Base-by-base conservation (phyloP, 2,113 vertebrate genomes). In the Silurus meridionalis region DNA sequence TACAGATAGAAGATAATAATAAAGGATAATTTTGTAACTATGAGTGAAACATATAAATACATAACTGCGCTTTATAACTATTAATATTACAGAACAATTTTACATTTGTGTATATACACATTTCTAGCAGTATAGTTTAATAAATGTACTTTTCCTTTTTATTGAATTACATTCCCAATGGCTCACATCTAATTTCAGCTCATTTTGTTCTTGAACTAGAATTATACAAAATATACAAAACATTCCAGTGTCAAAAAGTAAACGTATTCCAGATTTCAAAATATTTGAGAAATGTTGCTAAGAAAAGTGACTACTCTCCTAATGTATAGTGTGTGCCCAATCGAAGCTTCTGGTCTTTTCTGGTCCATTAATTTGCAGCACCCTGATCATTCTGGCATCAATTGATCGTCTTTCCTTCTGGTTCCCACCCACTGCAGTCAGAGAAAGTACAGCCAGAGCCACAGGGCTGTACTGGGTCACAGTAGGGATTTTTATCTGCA, bases 381-480 rank as follows among this genome's bases (percentile, higher is more conserved):
- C 79, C 80, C 66, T 85, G 75, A 78, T 69, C 50, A 14, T 28
- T 79, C 48, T 84, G 58, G 75, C 23, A 25, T 83, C 21, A 60
- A 87, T 71, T 83, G 10, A 85, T 82, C 64, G 3, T 85, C 71
- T 46, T 4, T 46, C 57, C 60, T 69, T 83, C 61, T 50, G 64
- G 80, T 58, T 81, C 6, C 77, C 77, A 66, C 82, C 81, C 86
- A 75, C 82, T 84, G 80, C 84, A 19, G 83, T 28, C 67, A 77
- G n/a, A 14, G 72, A 28, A 57, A 77, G 46, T 86, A 85, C 66
- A 85, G 60, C 82, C 8, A 80, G 60, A 77, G 82, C 28, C 61
- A 82, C 82, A 75, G 66, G 52, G 64, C 63, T 55, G 69, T 64
- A 50, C 72, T 55, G 60, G 46, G 80, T 52, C 50, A 86, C 17